These are phyloP conservation scores for Drepana falcataria DNA, from an alignment of 2,888 invertebrate species.

Conservation along the genomic window DNA sequence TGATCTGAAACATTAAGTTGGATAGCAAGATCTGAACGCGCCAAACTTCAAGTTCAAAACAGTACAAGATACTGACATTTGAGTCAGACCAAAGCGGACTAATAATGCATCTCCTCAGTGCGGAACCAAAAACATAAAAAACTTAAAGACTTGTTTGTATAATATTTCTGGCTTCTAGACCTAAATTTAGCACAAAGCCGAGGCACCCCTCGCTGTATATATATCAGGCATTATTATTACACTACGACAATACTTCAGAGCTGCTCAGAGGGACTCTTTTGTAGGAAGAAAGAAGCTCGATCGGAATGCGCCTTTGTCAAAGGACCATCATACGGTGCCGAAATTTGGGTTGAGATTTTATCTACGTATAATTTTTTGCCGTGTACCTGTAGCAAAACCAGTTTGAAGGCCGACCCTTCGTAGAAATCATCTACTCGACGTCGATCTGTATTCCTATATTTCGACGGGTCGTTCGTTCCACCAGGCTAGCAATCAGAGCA, in stretches of 20 bases:
- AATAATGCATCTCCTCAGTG: background rate
- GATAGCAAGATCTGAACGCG: no score
- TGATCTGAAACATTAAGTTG: no score
- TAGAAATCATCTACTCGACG: slow-evolving; percentile 45
- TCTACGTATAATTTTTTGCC: slow-evolving; percentile 71
- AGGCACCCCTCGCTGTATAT: slow-evolving; percentile 2
- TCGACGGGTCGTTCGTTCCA: slow-evolving; percentile 32
- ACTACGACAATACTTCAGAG: slow-evolving; percentile 21
- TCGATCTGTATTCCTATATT: slow-evolving; percentile 43
- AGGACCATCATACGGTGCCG: slow-evolving; percentile 49
- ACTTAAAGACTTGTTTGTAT: background rate
- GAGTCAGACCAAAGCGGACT: no score
- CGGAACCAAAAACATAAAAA: slow-evolving; percentile 15
- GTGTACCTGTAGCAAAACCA: slow-evolving; percentile 70
- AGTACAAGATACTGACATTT: no score
- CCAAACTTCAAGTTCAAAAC: no score
- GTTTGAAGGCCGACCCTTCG: slow-evolving; percentile 55
- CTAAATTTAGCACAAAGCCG: slow-evolving; percentile 11
- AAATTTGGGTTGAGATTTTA: slow-evolving; percentile 57
- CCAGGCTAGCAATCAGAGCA: slow-evolving; percentile 44
- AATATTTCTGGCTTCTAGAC: slow-evolving; percentile 3
- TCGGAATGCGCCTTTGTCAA: slow-evolving; percentile 66
- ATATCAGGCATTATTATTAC: slow-evolving; percentile 11
- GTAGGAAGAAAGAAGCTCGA: slow-evolving; percentile 34
- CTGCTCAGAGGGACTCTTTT: slow-evolving; percentile 22